Conservation (phyloP, 1,140 invertebrate genomes). For the Wiebesia pumilae region DNA sequence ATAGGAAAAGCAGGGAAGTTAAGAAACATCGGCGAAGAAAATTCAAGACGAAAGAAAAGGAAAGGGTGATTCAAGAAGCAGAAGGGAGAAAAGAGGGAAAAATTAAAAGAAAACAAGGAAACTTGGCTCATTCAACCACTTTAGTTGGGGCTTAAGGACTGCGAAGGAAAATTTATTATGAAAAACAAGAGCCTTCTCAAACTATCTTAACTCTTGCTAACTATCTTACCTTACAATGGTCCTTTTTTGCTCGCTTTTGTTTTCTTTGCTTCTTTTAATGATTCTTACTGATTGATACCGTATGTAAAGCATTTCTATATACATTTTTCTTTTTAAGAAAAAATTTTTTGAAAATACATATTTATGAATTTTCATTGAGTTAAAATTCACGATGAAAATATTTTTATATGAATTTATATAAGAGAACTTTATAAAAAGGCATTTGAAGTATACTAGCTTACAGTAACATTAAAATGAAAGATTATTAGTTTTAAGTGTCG, state of each 20-base stretch:
- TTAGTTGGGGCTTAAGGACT: conserved; percentile 47
- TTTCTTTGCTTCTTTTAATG: conserved; percentile 4
- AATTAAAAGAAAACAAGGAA: conserved; percentile 37
- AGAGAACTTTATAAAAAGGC: no score
- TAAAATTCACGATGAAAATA: no score
- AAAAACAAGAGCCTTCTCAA: conserved; percentile 56
- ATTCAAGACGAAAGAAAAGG: conserved; percentile 23
- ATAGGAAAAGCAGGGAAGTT: conserved; percentile 31
- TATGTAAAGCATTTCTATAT: conserved; percentile 30
- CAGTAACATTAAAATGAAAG: no score
- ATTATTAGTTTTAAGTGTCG: no score
- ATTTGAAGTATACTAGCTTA: no score
- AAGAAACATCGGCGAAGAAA: not conserved
- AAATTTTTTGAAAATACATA: not conserved
- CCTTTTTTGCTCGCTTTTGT: not conserved
- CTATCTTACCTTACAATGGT: conserved; percentile 46
- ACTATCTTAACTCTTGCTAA: conserved; percentile 62
- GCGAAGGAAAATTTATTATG: conserved; percentile 59
- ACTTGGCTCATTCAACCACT: conserved; percentile 52
- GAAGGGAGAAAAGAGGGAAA: conserved; percentile 17
- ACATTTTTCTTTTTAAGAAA: not conserved
- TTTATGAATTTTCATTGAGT: not conserved
- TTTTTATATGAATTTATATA: no score
- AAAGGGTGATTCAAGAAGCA: conserved; percentile 13
- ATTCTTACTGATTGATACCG: not conserved